These are phyloP conservation scores for Squalus acanthias DNA, from an alignment of 2,797 vertebrate genomes.

Conservation along the genomic window DNA sequence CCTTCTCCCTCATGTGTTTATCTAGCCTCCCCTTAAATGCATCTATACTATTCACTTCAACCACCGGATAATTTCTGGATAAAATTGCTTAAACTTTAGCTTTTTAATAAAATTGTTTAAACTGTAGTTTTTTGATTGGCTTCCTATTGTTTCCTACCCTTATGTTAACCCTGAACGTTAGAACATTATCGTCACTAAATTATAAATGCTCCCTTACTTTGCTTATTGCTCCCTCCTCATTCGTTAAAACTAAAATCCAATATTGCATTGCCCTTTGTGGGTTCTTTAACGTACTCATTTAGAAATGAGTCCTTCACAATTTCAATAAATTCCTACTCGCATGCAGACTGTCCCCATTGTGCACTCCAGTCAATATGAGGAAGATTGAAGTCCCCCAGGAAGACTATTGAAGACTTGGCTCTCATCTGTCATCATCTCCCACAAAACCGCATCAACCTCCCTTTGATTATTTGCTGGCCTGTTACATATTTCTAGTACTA, in stretches of 20 bases:
- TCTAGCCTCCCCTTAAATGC: too few relatives aligned
- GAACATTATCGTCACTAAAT: not conserved
- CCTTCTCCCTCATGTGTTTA: too few relatives aligned
- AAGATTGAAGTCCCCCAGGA: not conserved
- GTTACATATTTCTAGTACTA: not conserved
- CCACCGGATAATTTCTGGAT: not conserved
- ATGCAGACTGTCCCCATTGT: not conserved
- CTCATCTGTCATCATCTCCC: not conserved
- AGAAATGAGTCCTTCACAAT: not conserved
- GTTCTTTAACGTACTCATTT: not conserved
- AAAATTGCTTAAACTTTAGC: not conserved
- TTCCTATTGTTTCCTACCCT: not conserved
- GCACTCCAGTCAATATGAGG: not conserved
- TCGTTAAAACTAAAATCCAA: not conserved
- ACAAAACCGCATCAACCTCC: not conserved
- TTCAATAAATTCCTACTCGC: not conserved
- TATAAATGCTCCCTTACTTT: not conserved
- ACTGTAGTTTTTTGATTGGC: not conserved
- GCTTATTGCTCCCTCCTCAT: not conserved
- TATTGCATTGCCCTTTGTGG: not conserved
- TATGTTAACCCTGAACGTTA: not conserved
- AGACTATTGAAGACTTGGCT: not conserved
- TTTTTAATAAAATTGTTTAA: not conserved
- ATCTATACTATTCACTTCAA: too few relatives aligned
- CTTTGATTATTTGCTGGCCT: not conserved